Percentiles rank a stretch among this genome's conserved stretches.
These are phyloP conservation scores for Enoplosus armatus DNA, from an alignment of 2,797 vertebrate species.

Conservation along the genomic window DNA sequence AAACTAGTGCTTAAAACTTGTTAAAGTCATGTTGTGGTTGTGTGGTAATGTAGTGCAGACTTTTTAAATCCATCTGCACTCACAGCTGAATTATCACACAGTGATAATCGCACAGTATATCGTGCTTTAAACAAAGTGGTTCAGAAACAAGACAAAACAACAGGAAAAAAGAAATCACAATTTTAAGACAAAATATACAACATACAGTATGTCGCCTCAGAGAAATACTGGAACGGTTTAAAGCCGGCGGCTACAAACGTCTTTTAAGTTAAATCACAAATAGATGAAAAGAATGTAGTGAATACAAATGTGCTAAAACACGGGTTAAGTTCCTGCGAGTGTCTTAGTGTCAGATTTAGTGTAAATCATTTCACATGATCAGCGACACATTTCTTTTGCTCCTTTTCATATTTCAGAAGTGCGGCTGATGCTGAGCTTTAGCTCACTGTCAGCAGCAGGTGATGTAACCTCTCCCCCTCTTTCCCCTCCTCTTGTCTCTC, in stretches of 20 bases:
- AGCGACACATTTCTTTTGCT: constrained; percentile 5
- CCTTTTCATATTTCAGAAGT: constrained; percentile 54
- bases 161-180: background rate
- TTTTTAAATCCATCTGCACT: background rate
- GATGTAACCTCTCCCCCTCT: constrained; percentile 46
- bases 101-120: background rate
- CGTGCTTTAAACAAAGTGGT: background rate
- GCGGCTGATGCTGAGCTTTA: constrained; percentile 38
- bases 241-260: background rate
- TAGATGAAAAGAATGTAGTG: no score
- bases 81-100: background rate
- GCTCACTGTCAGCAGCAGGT: constrained; percentile 38
- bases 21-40: background rate
- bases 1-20: background rate
- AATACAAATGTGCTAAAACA: constrained; percentile 33
- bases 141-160: background rate
- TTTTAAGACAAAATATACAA: background rate
- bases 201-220: background rate
- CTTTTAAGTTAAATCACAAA: background rate
- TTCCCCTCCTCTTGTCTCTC: constrained; percentile 65
- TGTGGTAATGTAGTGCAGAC: background rate
- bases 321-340: background rate
- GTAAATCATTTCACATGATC: background rate
- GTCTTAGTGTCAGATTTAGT: constrained; percentile 29
- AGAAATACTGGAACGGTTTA: background rate